Conservation (phyloP, 2,888 invertebrate genomes). For the Neria commutata region DNA sequence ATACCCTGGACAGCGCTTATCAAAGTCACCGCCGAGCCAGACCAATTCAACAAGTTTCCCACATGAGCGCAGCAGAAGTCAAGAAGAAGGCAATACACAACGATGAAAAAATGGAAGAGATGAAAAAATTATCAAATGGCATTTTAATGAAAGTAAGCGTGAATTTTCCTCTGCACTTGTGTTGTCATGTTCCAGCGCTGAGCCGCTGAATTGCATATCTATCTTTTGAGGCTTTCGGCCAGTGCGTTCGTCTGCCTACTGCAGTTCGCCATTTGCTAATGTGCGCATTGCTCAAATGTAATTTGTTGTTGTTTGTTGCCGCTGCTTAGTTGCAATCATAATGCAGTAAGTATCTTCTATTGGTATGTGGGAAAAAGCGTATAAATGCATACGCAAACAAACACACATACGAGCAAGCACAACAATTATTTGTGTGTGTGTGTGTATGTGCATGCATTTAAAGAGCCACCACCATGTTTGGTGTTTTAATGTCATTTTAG, state of each 20-base stretch:
- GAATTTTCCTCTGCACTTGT: constrained; percentile 46
- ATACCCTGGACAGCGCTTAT: no score
- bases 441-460: not conserved
- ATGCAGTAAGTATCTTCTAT: constrained; percentile 13
- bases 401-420: not conserved
- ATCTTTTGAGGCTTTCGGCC: not conserved
- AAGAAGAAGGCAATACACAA: not conserved
- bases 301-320: constrained; percentile 34
- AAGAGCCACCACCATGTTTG: not conserved
- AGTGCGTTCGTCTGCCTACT: constrained; percentile 25
- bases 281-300: not conserved
- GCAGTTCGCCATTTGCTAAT: not conserved
- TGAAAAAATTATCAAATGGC: constrained; percentile 13
- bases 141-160: constrained; percentile 51
- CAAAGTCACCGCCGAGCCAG: no score
- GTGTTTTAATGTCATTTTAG: constrained; percentile 41
- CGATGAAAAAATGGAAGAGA: not conserved
- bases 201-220: not conserved
- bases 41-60: not conserved
- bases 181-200: no score
- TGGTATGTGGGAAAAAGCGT: no score
- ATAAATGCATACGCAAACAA: not conserved
- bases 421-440: not conserved
- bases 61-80: not conserved
- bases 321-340: constrained; percentile 8